These are phyloP conservation scores for Xylota sylvarum DNA, from an alignment of 2,888 invertebrate species.

Conservation along the genomic window DNA sequence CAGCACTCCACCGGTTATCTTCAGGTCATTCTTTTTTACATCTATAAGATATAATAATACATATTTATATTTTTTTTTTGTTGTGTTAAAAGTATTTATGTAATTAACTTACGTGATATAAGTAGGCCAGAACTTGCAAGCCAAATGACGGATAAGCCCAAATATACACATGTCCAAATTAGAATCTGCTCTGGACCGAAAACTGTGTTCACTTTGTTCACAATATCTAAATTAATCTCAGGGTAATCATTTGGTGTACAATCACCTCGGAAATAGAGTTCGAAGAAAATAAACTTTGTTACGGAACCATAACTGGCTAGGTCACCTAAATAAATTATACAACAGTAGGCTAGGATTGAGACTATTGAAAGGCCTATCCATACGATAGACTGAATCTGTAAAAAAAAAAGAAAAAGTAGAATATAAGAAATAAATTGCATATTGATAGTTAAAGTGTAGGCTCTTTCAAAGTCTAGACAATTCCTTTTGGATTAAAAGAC, in stretches of 20 bases:
- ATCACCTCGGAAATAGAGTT: slow-evolving; percentile 83
- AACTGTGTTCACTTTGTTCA: slow-evolving; percentile 79
- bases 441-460: too few relatives aligned
- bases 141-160: slow-evolving; percentile 82
- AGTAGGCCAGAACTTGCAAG: slow-evolving; percentile 81
- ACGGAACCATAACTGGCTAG: slow-evolving; percentile 79
- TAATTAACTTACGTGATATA: slow-evolving; percentile 82
- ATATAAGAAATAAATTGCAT: too few relatives aligned
- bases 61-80: background rate
- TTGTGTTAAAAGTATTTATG: slow-evolving; percentile 10
- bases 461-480: too few relatives aligned
- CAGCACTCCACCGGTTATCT: slow-evolving; percentile 79
- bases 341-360: slow-evolving; percentile 83
- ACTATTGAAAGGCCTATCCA: slow-evolving; percentile 84
- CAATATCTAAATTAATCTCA: slow-evolving; percentile 72
- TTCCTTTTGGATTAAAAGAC: too few relatives aligned
- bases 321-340: slow-evolving; percentile 80
- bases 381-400: slow-evolving; percentile 83
- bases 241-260: slow-evolving; percentile 79
- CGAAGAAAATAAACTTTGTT: slow-evolving; percentile 81
- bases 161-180: slow-evolving; percentile 83
- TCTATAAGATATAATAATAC: slow-evolving; percentile 78
- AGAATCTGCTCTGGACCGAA: slow-evolving; percentile 81
- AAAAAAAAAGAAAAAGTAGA: slow-evolving; percentile 22
- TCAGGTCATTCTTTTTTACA: slow-evolving; percentile 80